These are phyloP conservation scores for Mustela lutreola DNA, from an alignment of 2,113 vertebrate species.

Conservation along the genomic window DNA sequence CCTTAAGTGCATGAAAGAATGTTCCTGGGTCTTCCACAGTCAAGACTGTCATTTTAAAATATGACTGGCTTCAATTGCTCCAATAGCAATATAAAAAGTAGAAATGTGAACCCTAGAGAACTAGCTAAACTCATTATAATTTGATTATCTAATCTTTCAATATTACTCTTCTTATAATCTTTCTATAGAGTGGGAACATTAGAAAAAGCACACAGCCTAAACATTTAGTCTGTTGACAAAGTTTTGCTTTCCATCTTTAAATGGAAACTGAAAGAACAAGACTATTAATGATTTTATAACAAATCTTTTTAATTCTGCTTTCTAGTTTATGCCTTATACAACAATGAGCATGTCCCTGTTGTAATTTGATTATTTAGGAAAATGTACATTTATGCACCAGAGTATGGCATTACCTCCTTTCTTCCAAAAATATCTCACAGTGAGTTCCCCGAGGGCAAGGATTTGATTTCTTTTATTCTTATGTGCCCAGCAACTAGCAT, in stretches of 20 bases:
- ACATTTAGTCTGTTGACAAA: not conserved
- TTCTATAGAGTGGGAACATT: conserved; percentile 46
- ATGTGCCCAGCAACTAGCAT: not conserved
- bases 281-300: not conserved
- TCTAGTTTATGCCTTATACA: not conserved
- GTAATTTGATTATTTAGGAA: not conserved
- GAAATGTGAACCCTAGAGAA: conserved; percentile 19
- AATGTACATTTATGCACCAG: not conserved
- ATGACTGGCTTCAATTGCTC: conserved; percentile 37
- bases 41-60: conserved; percentile 63
- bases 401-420: not conserved
- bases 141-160: conserved; percentile 56
- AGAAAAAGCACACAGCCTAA: not conserved
- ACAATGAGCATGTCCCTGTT: not conserved
- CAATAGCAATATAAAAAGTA: conserved; percentile 64
- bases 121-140: conserved; percentile 55
- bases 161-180: conserved; percentile 66
- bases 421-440: not conserved
- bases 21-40: not conserved
- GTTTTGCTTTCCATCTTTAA: conserved; percentile 39
- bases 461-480: not conserved
- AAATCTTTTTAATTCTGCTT: conserved; percentile 21
- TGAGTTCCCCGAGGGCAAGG: not conserved
- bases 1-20: conserved; percentile 51
- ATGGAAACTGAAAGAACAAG: conserved; percentile 32